Evolutionary conservation across 2,888 invertebrate genomes (phyloP), one percentile per base, ranked within the genome.

Genomic region (Thereva unica): DNA sequence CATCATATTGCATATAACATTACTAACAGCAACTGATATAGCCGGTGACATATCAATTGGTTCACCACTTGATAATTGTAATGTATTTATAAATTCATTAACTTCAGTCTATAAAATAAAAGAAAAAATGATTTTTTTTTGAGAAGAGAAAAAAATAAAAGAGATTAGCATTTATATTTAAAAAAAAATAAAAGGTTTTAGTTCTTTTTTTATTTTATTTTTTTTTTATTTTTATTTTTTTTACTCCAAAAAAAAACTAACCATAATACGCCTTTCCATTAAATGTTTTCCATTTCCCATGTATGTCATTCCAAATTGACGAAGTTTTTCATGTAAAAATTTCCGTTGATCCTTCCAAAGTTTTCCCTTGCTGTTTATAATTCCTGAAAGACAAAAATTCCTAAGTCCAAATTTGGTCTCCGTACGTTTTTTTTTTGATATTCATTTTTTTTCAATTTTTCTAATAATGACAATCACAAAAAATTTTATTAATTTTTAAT

Each of bases 281-380:
- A 89, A 85, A 75, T 88, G 87, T 78, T 90, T 90, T 71, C 91
- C 90, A 71, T 86, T 86, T 61, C 91, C 91, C 82, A 91, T 86
- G 79, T 90, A 90, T 67, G 93, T 92, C 90, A 95, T 93, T 63
- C 95, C 95, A 75, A 95, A 92, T 73, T 89, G 87, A 23, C 93
- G 85, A 2, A 95, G 84, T 73, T 92, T 90, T 73, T 92, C 91
- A 77, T 94, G 93, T 61, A 95, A 83, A 82, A 95, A 95, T 71
- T 89, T 86, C 68, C 95, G 85, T 78, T 95, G 94, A 75, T 90
- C 92, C 80, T 93, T 93, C 95, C 95, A 95, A 74, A 95, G 83
- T 72, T 88, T 87, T 69, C 95, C 95, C 72, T 91, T 91, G 74
- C 92, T 90, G 80, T 95, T 95, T 76, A 95, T 88, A 74, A 95